phyloP scores from a whole-genome alignment of 1,140 invertebrate species.

The Mya arenaria region DNA sequence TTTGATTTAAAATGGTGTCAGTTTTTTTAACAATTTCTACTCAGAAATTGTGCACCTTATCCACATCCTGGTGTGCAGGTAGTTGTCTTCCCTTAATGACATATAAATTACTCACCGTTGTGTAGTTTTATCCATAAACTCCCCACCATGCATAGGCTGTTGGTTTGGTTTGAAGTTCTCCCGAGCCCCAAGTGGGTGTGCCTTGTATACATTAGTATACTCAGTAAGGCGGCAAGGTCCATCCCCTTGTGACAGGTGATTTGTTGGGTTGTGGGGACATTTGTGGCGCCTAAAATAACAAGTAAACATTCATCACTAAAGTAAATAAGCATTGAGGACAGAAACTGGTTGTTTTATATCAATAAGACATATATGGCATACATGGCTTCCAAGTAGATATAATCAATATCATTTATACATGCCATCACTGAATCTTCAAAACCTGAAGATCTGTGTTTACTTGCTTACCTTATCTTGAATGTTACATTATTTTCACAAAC shows the following conservation, averaged over 20 bases:
- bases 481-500: too few relatives aligned
- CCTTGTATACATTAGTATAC: constrained; percentile 75
- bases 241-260: constrained; percentile 63
- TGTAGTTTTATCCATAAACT: constrained; percentile 74
- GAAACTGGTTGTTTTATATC: neutral
- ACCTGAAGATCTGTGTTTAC: too few relatives aligned
- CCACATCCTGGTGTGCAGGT: too few relatives aligned
- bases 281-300: constrained; percentile 73
- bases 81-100: too few relatives aligned
- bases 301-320: constrained; percentile 1
- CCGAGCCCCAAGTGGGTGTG: constrained; percentile 66
- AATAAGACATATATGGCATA: neutral
- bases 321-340: neutral
- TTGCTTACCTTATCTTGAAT: too few relatives aligned
- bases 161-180: constrained; percentile 73
- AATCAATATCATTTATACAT: neutral
- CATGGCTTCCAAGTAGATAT: neutral
- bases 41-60: too few relatives aligned
- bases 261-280: constrained; percentile 75
- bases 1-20: too few relatives aligned
- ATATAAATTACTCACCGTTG: constrained; percentile 73
- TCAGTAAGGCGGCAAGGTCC: constrained; percentile 74
- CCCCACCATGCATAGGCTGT: constrained; percentile 65
- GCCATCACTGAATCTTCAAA: neutral
- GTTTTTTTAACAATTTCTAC: too few relatives aligned